Percentiles rank a stretch among this genome's conserved stretches.
phyloP scores from a whole-genome alignment of 2,797 vertebrate genomes.

The Fistularia tabacaria region DNA sequence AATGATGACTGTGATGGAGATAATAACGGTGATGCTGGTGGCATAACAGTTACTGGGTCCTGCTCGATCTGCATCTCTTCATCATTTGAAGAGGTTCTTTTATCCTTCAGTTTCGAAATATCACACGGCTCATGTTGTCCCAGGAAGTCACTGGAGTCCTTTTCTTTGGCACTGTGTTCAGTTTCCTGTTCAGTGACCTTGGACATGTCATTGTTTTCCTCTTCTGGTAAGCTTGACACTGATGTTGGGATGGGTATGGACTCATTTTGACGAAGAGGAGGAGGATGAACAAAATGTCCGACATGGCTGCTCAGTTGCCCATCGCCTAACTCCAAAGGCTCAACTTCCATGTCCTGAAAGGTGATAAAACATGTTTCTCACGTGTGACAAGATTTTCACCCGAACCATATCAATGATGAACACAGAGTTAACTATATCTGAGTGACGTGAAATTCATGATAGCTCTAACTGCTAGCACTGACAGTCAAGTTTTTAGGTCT shows the following conservation, averaged over 20 bases:
- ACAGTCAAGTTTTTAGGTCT: too few species aligned
- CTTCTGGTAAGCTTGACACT: background rate
- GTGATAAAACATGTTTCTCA: too few species aligned
- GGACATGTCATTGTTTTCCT: conserved; percentile 9
- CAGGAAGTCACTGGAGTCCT: conserved; percentile 5
- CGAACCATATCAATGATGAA: too few species aligned
- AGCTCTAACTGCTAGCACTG: too few species aligned
- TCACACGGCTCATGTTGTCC: background rate
- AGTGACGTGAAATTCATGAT: too few species aligned
- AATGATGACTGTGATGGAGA: background rate
- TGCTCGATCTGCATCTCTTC: conserved; percentile 15
- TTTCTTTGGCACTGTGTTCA: conserved; percentile 13
- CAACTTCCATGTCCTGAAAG: conserved; percentile 70
- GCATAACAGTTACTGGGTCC: conserved; percentile 9
- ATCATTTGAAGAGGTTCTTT: background rate
- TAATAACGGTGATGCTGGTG: background rate
- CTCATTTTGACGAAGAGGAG: conserved; percentile 5
- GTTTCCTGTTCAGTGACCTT: conserved; percentile 8
- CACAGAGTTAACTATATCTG: too few species aligned
- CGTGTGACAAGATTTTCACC: too few species aligned
- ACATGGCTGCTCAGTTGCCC: conserved; percentile 30
- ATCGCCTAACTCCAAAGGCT: conserved; percentile 61
- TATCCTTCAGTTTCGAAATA: conserved; percentile 4
- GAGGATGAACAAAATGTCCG: background rate
- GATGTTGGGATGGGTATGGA: conserved; percentile 6